Percentiles rank a stretch among this genome's conserved stretches.
Conservation (phyloP, 2,888 invertebrate genomes). For the Dryococelus australis region DNA sequence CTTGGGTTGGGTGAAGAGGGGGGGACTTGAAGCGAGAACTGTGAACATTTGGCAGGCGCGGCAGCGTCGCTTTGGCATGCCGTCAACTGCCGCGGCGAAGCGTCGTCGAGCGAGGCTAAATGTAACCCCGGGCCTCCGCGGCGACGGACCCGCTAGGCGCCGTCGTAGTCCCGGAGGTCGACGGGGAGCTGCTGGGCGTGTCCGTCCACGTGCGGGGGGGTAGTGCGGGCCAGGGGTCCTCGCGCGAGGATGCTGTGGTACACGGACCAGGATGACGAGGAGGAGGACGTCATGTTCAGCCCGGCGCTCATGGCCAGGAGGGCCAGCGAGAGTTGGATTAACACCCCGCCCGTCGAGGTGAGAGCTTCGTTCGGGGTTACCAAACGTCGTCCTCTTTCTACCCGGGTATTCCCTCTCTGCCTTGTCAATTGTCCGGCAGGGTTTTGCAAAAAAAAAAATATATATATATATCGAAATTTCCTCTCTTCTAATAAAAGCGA, state of each 20-base stretch:
- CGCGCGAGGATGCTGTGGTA: constrained; percentile 43
- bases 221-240: too few species aligned
- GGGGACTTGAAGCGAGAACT: neutral
- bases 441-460: neutral
- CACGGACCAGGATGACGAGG: constrained; percentile 76
- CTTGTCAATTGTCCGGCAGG: too few species aligned
- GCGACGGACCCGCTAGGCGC: constrained; percentile 31
- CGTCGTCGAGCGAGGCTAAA: constrained; percentile 27
- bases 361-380: too few species aligned
- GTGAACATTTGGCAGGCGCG: neutral
- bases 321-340: constrained; percentile 90
- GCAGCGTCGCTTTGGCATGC: neutral
- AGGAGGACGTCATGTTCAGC: constrained; percentile 86
- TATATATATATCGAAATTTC: too few species aligned
- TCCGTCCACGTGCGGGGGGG: too few species aligned
- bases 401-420: too few species aligned
- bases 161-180: neutral
- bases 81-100: neutral
- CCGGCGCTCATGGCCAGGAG: constrained; percentile 86
- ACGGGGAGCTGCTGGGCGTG: neutral
- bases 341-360: constrained; percentile 87
- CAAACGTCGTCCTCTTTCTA: neutral
- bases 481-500: neutral
- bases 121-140: constrained; percentile 30
- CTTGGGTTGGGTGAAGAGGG: neutral